These are phyloP conservation scores for Rhogogaster chlorosoma DNA, from an alignment of 2,888 invertebrate genomes.

Conservation along the genomic window DNA sequence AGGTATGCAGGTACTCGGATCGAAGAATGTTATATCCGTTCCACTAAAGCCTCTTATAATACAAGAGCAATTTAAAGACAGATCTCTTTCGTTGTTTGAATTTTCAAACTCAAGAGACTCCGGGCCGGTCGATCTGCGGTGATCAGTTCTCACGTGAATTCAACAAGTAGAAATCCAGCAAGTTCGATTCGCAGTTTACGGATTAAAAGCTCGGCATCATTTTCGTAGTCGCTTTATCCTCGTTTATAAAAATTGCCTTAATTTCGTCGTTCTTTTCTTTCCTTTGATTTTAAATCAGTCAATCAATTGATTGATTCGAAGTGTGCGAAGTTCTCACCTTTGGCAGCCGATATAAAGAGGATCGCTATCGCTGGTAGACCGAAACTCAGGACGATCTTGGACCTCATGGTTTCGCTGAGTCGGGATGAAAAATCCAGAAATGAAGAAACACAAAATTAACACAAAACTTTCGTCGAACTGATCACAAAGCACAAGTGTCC, in stretches of 20 bases:
- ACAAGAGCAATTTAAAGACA: neutral
- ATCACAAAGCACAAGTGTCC: slow-evolving; percentile 20
- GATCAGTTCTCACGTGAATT: slow-evolving; percentile 47
- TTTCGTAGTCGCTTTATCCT: neutral
- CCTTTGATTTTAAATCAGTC: neutral
- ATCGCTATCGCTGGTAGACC: neutral
- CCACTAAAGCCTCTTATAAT: neutral
- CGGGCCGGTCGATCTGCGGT: neutral
- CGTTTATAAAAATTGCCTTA: neutral
- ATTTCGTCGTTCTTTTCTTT: neutral
- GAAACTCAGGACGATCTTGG: neutral
- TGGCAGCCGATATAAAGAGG: slow-evolving; percentile 14
- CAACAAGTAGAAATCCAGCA: slow-evolving; percentile 43
- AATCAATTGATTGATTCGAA: neutral
- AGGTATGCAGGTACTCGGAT: neutral
- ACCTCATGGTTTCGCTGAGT: neutral
- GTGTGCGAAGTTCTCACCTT: slow-evolving; percentile 18
- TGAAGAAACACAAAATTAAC: slow-evolving; percentile 2
- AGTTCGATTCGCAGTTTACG: neutral
- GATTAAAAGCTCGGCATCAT: neutral
- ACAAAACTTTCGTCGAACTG: slow-evolving; percentile 23
- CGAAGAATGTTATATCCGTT: neutral
- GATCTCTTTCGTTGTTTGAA: neutral
- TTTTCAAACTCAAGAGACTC: neutral
- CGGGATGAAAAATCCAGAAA: slow-evolving; percentile 17